A percentile compares a stretch with the other conserved stretches of the same genome.
These are phyloP conservation scores for Melieria omissa DNA, from an alignment of 2,888 invertebrate genomes.

Conservation along the genomic window DNA sequence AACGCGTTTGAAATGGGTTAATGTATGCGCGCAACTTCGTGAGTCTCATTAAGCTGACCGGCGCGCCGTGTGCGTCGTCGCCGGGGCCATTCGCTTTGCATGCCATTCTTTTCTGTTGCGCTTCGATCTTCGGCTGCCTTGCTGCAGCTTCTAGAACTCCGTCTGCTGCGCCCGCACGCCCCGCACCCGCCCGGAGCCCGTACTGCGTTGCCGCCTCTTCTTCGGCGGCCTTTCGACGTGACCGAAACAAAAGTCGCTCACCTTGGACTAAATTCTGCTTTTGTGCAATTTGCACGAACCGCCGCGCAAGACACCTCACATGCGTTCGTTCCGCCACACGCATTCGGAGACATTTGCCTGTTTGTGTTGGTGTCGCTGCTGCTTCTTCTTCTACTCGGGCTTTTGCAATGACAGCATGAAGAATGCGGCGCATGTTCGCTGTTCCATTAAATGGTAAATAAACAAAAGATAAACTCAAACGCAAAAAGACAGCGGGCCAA, in stretches of 20 bases:
- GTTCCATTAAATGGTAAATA: slow-evolving; percentile 32
- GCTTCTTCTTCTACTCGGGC: slow-evolving; percentile 41
- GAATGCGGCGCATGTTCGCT: slow-evolving; percentile 34
- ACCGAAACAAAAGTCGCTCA: slow-evolving; percentile 47
- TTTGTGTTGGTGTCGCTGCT: slow-evolving; percentile 13
- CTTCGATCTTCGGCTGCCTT: background rate
- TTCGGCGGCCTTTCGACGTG: slow-evolving; percentile 5
- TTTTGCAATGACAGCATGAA: slow-evolving; percentile 39
- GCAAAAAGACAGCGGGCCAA: slow-evolving; percentile 44
- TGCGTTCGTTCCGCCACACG: slow-evolving; percentile 1
- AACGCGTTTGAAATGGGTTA: slow-evolving; percentile 3
- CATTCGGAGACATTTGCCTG: slow-evolving; percentile 25
- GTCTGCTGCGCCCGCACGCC: background rate
- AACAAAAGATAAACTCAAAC: slow-evolving; percentile 39
- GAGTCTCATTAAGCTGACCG: background rate
- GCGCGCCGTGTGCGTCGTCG: too few relatives aligned
- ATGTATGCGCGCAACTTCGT: background rate
- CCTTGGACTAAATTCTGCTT: slow-evolving; percentile 55
- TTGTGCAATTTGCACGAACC: slow-evolving; percentile 14
- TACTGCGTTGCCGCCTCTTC: background rate
- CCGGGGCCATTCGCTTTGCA: slow-evolving; percentile 6
- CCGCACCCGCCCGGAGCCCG: background rate
- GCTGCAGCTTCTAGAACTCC: background rate
- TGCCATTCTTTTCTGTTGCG: background rate
- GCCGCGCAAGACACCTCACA: background rate